Base-by-base conservation (phyloP, 2,888 invertebrate genomes). In the Latheticus oryzae region DNA sequence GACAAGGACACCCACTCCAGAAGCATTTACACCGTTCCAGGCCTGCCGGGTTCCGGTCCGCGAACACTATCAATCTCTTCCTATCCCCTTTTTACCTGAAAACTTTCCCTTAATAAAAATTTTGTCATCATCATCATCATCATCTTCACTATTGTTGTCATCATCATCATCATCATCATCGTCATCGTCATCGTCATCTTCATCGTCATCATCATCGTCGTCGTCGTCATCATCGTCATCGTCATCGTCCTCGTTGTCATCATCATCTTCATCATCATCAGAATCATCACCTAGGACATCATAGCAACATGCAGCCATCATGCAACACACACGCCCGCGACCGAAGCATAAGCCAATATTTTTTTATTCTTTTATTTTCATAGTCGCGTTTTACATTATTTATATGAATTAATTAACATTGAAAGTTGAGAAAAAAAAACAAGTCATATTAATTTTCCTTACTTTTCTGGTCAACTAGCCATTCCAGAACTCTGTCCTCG, bases 401-500 rank as follows among this genome's bases (percentile, higher is more conserved):
- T n/a, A n/a, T n/a, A n/a, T n/a, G n/a, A 7, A 48, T 15, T 17
- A 8, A 47, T 43, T 45, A 61, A 55, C 60, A 54, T 59, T 61
- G 55, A 63, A 58, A 28, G 56, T 60, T 60, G 58, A 48, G 38
- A 45, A 55, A 68, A 35, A 66, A 62, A 55, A 63, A 60, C 48
- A 60, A 65, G 62, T 60, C 62, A 61, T 50, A 66, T 81, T 82
- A 83, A 83, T 84, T 82, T 85, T 86, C n/a, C 93, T 93, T 93
- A 93, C 93, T 93, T 91, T 93, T 93, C 86, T 94, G 93, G 85
- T 91, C 89, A 84, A 93, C 85, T 84, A 95, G 90, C 94, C 94
- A 95, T 86, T 91, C 90, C 85, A 95, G 89, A 84, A 95, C 93
- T 86, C 91, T 91, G 83, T 91, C 91, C 87, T 94, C 93, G 81